Evolutionary conservation across 2,797 vertebrate genomes (phyloP).

Genomic region (Propithecus deckenii): DNA sequence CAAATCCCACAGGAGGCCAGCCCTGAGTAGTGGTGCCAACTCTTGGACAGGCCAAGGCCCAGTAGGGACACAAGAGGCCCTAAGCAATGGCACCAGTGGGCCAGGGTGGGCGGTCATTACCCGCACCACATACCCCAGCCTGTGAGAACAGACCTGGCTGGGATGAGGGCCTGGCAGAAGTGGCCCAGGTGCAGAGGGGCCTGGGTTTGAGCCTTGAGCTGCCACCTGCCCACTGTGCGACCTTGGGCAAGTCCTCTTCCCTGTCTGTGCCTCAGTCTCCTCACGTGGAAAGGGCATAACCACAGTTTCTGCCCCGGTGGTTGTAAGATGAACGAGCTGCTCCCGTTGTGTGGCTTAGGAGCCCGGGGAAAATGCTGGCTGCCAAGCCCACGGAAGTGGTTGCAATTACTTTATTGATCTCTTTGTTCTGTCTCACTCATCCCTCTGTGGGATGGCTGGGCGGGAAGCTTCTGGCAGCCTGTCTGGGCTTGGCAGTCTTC

Average conservation of each 20-base stretch:
- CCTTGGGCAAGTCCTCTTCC: not conserved
- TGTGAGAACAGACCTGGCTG: not conserved
- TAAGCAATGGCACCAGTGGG: too few species aligned
- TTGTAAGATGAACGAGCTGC: not conserved
- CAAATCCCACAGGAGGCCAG: not conserved
- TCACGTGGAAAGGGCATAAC: not conserved
- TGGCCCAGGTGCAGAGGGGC: rapidly evolving
- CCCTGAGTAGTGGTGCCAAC: rapidly evolving
- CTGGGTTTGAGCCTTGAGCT: not conserved
- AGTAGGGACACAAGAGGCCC: not conserved
- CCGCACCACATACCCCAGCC: not conserved
- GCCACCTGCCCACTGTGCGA: too few species aligned
- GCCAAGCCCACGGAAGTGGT: not conserved
- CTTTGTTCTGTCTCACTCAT: not conserved
- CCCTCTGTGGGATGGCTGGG: rapidly evolving
- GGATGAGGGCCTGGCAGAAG: not conserved
- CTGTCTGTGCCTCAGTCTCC: not conserved
- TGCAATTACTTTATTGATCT: not conserved
- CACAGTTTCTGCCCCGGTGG: rapidly evolving
- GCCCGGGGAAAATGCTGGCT: not conserved
- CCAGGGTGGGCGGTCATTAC: not conserved
- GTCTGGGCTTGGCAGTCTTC: not conserved
- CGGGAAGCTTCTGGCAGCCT: not conserved
- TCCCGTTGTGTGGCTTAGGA: not conserved
- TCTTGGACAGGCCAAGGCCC: not conserved